Conservation (phyloP, 2,113 vertebrate species). For the Syngnathus scovelli region DNA sequence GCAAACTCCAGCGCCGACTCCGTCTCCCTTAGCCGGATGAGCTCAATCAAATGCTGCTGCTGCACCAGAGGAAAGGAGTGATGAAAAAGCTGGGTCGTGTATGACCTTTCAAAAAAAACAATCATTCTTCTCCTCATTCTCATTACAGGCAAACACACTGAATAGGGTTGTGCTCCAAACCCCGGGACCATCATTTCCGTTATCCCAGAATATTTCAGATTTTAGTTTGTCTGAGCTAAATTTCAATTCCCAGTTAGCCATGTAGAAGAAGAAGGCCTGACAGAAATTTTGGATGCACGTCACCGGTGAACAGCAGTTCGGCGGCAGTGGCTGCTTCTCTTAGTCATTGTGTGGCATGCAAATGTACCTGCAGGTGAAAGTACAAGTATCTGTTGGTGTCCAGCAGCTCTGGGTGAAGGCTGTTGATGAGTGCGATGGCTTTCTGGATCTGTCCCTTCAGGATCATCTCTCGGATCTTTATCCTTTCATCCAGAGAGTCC, state of each 20-base stretch:
- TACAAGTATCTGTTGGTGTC: constrained; percentile 97
- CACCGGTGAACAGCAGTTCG: no score
- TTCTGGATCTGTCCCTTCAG: constrained; percentile 97
- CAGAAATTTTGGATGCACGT: no score
- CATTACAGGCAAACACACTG: no score
- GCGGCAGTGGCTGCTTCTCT: no score
- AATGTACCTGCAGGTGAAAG: constrained; percentile 89
- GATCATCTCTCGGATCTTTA: constrained; percentile 98
- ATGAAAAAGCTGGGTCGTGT: not conserved
- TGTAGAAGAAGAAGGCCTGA: no score
- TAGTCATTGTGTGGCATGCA: not conserved
- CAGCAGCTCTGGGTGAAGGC: constrained; percentile 90
- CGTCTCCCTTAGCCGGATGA: constrained; percentile 94
- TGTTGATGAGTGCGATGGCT: constrained; percentile 93
- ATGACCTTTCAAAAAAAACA: not conserved
- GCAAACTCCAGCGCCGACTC: constrained; percentile 97
- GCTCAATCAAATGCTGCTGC: constrained; percentile 98
- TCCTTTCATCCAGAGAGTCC: constrained; percentile 93
- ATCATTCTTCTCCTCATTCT: no score
- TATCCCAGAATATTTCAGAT: no score
- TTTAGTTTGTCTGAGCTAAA: no score
- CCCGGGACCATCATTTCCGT: no score
- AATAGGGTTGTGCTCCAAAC: no score
- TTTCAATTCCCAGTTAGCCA: no score
- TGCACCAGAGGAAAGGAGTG: constrained; percentile 48